Evolutionary conservation across 2,797 vertebrate species (phyloP).

Genomic region (Pangasius larnaudii): DNA sequence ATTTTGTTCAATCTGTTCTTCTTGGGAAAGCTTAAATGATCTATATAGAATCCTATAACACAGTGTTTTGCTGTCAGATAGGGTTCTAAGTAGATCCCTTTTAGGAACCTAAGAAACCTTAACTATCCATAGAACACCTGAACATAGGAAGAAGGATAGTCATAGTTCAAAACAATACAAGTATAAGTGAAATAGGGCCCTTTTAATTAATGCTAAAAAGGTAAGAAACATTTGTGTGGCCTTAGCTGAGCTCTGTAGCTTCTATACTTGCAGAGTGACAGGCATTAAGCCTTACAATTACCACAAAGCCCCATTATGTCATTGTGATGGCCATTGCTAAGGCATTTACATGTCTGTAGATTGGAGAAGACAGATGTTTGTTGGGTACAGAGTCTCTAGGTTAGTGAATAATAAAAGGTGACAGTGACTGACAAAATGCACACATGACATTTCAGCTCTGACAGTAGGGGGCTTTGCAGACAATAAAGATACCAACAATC

Average conservation of each 20-base stretch:
- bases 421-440: conserved; percentile 42
- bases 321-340: conserved; percentile 44
- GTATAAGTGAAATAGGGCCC: neutral
- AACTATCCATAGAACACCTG: neutral
- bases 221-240: neutral
- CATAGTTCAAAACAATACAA: neutral
- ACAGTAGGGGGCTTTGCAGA: conserved; percentile 7
- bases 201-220: neutral
- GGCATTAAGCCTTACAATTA: conserved; percentile 28
- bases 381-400: conserved; percentile 31
- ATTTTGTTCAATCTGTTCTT: neutral
- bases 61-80: neutral
- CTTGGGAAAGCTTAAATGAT: neutral
- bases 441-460: conserved; percentile 31
- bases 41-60: neutral
- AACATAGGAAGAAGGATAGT: neutral
- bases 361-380: conserved; percentile 42
- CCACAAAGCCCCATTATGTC: conserved; percentile 45
- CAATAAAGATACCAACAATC: conserved; percentile 15
- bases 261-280: neutral
- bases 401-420: conserved; percentile 53
- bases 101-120: neutral
- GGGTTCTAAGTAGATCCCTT: neutral
- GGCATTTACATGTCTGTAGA: conserved; percentile 47
- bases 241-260: neutral